Conservation (phyloP, 2,797 vertebrate genomes). For the Bradypodion ventrale region DNA sequence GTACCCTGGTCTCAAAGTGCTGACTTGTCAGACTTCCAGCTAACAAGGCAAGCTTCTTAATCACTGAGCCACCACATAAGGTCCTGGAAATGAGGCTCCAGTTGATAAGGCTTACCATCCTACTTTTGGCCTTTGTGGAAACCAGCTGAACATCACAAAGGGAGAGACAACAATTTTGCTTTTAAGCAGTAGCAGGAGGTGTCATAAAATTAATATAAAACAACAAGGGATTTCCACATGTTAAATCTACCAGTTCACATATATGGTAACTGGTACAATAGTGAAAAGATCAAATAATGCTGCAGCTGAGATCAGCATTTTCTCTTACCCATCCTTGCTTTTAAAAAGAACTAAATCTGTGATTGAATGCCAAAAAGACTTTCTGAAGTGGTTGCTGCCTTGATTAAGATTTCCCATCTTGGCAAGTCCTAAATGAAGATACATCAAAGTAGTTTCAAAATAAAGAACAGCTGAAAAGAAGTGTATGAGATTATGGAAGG, state of each 20-base stretch:
- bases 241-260: constrained; percentile 16
- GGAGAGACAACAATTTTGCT: neutral
- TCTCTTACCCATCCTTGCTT: constrained; percentile 14
- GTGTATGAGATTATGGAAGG: constrained; percentile 65
- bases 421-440: constrained; percentile 72
- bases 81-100: neutral
- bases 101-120: too few species aligned
- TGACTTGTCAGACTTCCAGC: too few species aligned
- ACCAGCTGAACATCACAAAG: neutral
- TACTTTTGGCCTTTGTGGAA: neutral
- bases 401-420: constrained; percentile 68
- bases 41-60: too few species aligned
- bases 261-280: constrained; percentile 17
- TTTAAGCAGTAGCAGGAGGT: neutral
- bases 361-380: constrained; percentile 50
- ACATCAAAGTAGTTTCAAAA: constrained; percentile 71
- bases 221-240: neutral
- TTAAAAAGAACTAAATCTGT: neutral
- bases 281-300: constrained; percentile 28
- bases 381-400: constrained; percentile 68
- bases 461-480: constrained; percentile 72
- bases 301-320: constrained; percentile 21
- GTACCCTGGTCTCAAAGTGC: too few species aligned
- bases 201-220: neutral
- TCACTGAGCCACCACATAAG: too few species aligned